Conservation (phyloP, 2,797 vertebrate species). For the Anableps anableps region DNA sequence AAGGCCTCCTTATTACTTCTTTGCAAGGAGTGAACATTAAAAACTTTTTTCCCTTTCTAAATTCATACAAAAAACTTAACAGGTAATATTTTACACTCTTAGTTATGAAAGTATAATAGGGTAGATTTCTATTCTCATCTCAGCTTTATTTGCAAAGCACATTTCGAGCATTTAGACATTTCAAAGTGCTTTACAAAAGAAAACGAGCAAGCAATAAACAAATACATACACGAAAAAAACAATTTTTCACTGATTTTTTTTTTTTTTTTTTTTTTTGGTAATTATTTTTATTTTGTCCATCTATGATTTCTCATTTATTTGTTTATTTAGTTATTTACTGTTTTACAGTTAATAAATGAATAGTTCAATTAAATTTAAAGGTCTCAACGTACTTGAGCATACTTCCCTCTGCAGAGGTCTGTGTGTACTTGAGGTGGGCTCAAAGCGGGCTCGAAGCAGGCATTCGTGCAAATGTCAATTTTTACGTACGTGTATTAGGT, state of each 20-base stretch:
- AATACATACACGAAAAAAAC: not conserved
- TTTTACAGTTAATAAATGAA: not conserved
- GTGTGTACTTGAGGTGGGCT: too few species aligned
- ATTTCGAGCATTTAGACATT: not conserved
- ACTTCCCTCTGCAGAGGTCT: too few species aligned
- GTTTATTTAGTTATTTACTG: not conserved
- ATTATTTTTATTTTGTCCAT: not conserved
- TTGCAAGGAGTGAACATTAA: constrained; percentile 55
- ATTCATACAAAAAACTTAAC: constrained; percentile 54
- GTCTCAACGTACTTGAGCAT: too few species aligned
- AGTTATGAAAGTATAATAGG: constrained; percentile 25
- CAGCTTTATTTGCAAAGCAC: not conserved
- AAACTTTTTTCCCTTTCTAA: constrained; percentile 54
- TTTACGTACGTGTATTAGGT: too few species aligned
- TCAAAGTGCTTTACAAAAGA: not conserved
- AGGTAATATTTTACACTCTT: constrained; percentile 38
- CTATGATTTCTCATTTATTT: not conserved
- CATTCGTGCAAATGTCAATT: too few species aligned
- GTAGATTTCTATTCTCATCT: not conserved
- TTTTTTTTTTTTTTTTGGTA: too few species aligned
- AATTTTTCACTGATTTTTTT: too few species aligned
- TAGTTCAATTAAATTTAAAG: too few species aligned
- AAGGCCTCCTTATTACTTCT: constrained; percentile 54
- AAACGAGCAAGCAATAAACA: not conserved
- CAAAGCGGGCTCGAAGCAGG: too few species aligned